A percentile compares a stretch with the other conserved stretches of the same genome.
Conservation (phyloP, 1,140 invertebrate species). For the Calephelis virginiensis region DNA sequence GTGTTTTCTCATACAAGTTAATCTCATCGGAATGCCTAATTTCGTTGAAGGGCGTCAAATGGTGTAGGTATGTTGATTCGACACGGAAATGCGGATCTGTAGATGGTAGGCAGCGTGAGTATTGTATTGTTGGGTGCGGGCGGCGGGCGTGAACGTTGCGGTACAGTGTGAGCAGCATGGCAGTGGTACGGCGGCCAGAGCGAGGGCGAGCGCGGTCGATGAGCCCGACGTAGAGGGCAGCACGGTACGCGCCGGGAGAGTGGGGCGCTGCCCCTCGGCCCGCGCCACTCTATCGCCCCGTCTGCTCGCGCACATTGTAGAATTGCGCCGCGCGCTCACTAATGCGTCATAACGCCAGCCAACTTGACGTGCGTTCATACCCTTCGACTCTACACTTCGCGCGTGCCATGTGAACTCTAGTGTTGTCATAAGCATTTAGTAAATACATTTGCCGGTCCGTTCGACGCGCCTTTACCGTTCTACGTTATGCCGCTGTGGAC, state of each 20-base stretch:
- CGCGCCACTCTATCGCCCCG: conserved; percentile 46
- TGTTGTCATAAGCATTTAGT: conserved; percentile 46
- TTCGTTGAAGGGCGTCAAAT: no score
- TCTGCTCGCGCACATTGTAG: conserved; percentile 62
- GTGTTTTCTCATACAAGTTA: background rate
- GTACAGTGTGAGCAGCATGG: conserved; percentile 53
- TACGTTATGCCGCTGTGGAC: conserved; percentile 39
- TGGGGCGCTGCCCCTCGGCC: conserved; percentile 38
- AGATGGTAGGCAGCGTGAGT: background rate
- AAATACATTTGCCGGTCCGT: conserved; percentile 22
- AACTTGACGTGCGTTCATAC: conserved; percentile 51
- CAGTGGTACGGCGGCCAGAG: conserved; percentile 43
- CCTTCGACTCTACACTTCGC: conserved; percentile 43
- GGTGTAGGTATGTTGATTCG: background rate
- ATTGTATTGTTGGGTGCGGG: conserved; percentile 24
- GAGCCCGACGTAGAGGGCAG: conserved; percentile 72
- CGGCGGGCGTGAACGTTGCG: conserved; percentile 43
- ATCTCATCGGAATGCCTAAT: background rate
- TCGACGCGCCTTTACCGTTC: conserved; percentile 17
- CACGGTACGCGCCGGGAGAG: conserved; percentile 52
- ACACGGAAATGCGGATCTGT: background rate
- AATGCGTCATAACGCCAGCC: conserved; percentile 70
- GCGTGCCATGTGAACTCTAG: conserved; percentile 72
- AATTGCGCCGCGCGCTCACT: conserved; percentile 71
- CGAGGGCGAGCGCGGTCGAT: conserved; percentile 71